These are phyloP conservation scores for Melieria omissa DNA, from an alignment of 2,888 invertebrate species.

Conservation along the genomic window DNA sequence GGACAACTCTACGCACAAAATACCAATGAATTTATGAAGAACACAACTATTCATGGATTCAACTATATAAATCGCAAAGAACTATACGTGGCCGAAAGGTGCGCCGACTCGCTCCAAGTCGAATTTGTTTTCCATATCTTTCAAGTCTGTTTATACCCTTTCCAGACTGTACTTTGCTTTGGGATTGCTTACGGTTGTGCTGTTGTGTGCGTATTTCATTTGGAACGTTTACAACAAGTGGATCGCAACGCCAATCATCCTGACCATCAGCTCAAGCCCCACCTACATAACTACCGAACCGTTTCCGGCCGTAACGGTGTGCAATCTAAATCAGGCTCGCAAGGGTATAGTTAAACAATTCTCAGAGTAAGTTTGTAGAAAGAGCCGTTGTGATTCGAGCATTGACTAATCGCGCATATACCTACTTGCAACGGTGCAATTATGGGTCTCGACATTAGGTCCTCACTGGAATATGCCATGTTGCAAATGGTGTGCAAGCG, in stretches of 20 bases:
- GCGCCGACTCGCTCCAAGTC: no score
- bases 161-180: constrained; percentile 73
- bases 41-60: no score
- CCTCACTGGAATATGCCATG: constrained; percentile 45
- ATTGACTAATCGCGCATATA: no score
- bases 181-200: constrained; percentile 73
- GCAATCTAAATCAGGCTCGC: constrained; percentile 83
- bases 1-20: no score
- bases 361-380: constrained; percentile 35
- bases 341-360: constrained; percentile 70
- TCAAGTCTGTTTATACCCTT: no score
- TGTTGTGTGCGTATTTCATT: constrained; percentile 76
- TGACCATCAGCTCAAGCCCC: constrained; percentile 76
- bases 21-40: no score
- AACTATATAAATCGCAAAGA: no score
- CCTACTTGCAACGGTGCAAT: no score
- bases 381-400: no score
- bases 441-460: constrained; percentile 26
- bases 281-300: constrained; percentile 75
- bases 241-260: constrained; percentile 77
- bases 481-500: constrained; percentile 49
- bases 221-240: constrained; percentile 77
- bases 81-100: no score
- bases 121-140: no score
- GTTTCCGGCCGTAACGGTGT: constrained; percentile 83